Conservation (phyloP, 2,113 vertebrate species). For the Bettongia penicillata region DNA sequence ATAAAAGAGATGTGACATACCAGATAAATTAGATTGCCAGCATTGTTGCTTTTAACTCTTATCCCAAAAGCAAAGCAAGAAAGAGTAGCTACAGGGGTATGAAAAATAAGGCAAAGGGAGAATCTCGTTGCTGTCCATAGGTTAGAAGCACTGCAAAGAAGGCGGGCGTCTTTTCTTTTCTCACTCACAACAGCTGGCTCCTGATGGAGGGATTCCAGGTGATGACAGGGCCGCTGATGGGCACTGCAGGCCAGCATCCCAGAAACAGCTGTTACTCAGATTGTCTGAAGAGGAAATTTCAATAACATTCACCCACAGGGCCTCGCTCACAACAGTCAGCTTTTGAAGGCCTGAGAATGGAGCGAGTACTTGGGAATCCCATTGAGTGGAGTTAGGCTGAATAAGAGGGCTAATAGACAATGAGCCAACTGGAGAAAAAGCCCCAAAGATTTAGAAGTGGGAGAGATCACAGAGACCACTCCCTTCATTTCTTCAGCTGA, state of each 20-base stretch:
- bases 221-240: conserved; percentile 47
- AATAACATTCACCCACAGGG: conserved; percentile 12
- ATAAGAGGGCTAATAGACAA: neutral
- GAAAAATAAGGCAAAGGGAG: neutral
- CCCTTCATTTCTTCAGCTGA: neutral
- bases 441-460: neutral
- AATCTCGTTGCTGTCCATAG: conserved; percentile 11
- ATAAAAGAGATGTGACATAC: neutral
- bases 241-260: neutral
- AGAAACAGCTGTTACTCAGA: conserved; percentile 62
- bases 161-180: conserved; percentile 56
- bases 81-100: conserved; percentile 1
- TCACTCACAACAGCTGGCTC: conserved; percentile 67
- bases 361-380: neutral
- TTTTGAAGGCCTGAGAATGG: neutral
- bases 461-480: neutral
- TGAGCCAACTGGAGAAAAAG: neutral
- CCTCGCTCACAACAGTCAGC: neutral
- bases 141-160: neutral
- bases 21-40: neutral
- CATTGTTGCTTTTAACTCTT: neutral
- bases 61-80: neutral
- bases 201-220: conserved; percentile 55
- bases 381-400: neutral
- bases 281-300: neutral